A percentile compares a stretch with the other conserved stretches of the same genome.
Evolutionary conservation across 2,797 vertebrate species (phyloP).

Genomic region (Sebastes nivosus): DNA sequence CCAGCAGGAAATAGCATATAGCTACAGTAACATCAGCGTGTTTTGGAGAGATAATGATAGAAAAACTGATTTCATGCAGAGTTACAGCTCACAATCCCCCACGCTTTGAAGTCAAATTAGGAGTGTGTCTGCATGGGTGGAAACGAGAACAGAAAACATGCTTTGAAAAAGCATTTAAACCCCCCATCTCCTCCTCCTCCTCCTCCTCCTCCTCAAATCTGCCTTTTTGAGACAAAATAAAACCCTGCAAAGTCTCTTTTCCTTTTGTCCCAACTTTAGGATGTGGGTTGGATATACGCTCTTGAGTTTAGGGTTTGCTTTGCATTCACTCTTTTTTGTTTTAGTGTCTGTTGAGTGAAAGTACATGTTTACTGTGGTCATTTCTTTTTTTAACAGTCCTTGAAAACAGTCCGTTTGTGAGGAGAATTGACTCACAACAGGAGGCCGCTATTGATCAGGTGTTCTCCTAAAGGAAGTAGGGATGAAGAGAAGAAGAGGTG

Average conservation of each 20-base stretch:
- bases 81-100: constrained; percentile 43
- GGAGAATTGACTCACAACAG: constrained; percentile 32
- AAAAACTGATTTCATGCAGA: constrained; percentile 61
- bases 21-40: constrained; percentile 28
- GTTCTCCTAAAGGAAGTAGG: constrained; percentile 21
- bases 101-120: constrained; percentile 74
- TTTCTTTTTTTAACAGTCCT: constrained; percentile 22
- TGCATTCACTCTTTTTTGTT: constrained; percentile 37
- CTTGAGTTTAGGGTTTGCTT: constrained; percentile 37
- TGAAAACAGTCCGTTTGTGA: constrained; percentile 14
- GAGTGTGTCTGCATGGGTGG: constrained; percentile 56
- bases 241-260: constrained; percentile 39
- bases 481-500: constrained; percentile 29
- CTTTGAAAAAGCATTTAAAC: constrained; percentile 42
- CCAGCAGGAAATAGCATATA: constrained; percentile 7
- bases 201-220: constrained; percentile 28
- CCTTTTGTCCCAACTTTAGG: constrained; percentile 56
- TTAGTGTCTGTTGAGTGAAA: constrained; percentile 39
- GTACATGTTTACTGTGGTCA: constrained; percentile 58
- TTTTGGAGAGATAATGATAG: constrained; percentile 63
- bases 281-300: constrained; percentile 30
- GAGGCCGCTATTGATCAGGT: constrained; percentile 52
- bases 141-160: constrained; percentile 49
- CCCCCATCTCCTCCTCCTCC: neutral
- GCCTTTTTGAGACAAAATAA: constrained; percentile 38